Base-by-base conservation (phyloP, 2,113 vertebrate genomes). In the Danionella cerebrum region DNA sequence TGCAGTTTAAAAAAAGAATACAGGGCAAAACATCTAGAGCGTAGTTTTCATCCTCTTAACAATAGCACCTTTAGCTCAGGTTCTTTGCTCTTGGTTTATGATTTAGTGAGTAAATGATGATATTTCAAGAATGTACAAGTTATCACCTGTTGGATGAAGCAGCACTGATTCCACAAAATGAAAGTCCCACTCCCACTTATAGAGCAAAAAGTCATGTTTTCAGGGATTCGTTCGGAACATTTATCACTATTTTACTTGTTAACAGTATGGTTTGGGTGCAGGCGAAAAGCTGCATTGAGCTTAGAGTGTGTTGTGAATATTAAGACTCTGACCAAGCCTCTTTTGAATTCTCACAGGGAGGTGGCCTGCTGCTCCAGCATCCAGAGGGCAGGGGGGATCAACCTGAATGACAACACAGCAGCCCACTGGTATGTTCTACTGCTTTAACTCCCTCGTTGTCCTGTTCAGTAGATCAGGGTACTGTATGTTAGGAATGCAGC, bases 391-490 rank as follows among this genome's bases (percentile, higher is more conserved):
- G 76, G 74, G 74, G 77, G 79, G 76, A 81, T 76, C 76, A 75
- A 82, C 75, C 27, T 33, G 53, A 52, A 22, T 4, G 41, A 41
- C 57, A 65, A 33, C 18, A 31, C 76, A 69, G n/a, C 44, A 79
- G 80, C 78, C 84, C 69, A 62, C 79, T 31, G 84, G 86, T 87
- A 84, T 64, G 87, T 78, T 59, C 2, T 14, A 19, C 12, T 9
- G 12, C 12, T 9, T 42, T n/a, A n/a, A n/a, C n/a, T 39, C 7
- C 10, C 52, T 53, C 6, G 59, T 44, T 19, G 22, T 62, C 18
- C 57, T 33, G 33, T 53, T 31, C 35, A 41, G 1, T 47, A 42
- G 19, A 11, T 57, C 27, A 14, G 16, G n/a, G n/a, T n/a, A n/a
- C n/a, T n/a, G n/a, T n/a, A n/a, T n/a, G n/a, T n/a, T n/a, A n/a